These are phyloP conservation scores for Brachionus rubens DNA, from an alignment of 1,140 invertebrate species.

Conservation along the genomic window DNA sequence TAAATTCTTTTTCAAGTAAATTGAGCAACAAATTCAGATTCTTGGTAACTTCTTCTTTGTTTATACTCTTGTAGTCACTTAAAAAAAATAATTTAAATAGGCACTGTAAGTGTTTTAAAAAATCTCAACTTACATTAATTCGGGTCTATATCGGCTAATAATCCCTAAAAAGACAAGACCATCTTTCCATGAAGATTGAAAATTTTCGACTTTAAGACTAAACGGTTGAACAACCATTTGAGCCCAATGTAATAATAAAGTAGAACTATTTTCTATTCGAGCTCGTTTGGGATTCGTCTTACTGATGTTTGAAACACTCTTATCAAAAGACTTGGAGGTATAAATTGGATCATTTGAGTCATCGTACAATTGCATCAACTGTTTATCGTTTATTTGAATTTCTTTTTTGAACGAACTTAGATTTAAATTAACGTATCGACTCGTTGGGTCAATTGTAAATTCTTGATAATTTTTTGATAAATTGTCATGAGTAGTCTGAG, in stretches of 20 bases:
- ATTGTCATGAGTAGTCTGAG: slow-evolving; percentile 94
- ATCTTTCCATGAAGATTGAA: background rate
- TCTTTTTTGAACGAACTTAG: background rate
- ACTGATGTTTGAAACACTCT: too few relatives aligned
- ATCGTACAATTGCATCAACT: background rate
- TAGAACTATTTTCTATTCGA: background rate
- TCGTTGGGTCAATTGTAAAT: slow-evolving; percentile 85
- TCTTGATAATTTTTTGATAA: slow-evolving; percentile 79
- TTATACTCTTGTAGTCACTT: too few relatives aligned
- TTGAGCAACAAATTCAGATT: too few relatives aligned
- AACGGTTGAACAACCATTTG: slow-evolving; percentile 27
- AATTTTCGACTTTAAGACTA: background rate
- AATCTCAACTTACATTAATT: background rate
- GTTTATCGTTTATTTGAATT: background rate
- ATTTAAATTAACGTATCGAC: slow-evolving; percentile 54
- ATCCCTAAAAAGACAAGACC: background rate
- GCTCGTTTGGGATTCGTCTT: too few relatives aligned
- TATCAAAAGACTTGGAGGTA: too few relatives aligned
- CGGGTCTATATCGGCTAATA: background rate
- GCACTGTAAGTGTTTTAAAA: too few relatives aligned
- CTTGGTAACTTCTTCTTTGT: too few relatives aligned
- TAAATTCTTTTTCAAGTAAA: too few relatives aligned
- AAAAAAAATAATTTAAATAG: too few relatives aligned
- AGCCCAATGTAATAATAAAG: slow-evolving; percentile 9
- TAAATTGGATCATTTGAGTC: background rate